A percentile compares a stretch with the other conserved stretches of the same genome.
These are phyloP conservation scores for Triplophysa rosa DNA, from an alignment of 2,113 vertebrate species.

Conservation along the genomic window DNA sequence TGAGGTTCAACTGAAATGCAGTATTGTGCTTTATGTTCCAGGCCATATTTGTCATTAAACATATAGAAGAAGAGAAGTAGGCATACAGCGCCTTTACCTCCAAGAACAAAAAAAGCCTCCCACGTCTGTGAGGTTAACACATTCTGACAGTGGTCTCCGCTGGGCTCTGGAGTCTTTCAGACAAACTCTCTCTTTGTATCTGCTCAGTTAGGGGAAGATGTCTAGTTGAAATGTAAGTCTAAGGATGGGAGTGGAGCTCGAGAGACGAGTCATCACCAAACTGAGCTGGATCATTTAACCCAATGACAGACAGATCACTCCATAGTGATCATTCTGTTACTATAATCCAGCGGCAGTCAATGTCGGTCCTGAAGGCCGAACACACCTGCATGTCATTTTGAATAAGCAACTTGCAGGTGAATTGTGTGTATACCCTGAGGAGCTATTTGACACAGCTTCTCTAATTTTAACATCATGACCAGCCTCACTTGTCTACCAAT, in stretches of 20 bases:
- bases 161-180: constrained; percentile 38
- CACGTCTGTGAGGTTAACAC: constrained; percentile 47
- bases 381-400: too few relatives aligned
- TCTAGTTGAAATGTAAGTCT: constrained; percentile 57
- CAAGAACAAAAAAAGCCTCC: constrained; percentile 30
- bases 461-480: too few relatives aligned
- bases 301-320: not conserved
- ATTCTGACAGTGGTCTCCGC: constrained; percentile 51
- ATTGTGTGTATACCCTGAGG: too few relatives aligned
- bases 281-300: not conserved
- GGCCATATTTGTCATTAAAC: constrained; percentile 19
- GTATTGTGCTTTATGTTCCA: not conserved
- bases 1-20: not conserved
- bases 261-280: constrained; percentile 29
- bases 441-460: too few relatives aligned
- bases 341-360: not conserved
- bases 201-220: constrained; percentile 34
- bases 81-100: constrained; percentile 33
- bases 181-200: constrained; percentile 38
- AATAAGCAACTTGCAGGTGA: too few relatives aligned
- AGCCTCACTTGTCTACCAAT: too few relatives aligned
- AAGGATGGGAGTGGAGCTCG: constrained; percentile 29
- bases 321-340: too few relatives aligned
- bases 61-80: constrained; percentile 16
- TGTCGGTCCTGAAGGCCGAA: too few relatives aligned